Evolutionary conservation across 2,888 invertebrate genomes (phyloP).

Genomic region (Euplexia lucipara): DNA sequence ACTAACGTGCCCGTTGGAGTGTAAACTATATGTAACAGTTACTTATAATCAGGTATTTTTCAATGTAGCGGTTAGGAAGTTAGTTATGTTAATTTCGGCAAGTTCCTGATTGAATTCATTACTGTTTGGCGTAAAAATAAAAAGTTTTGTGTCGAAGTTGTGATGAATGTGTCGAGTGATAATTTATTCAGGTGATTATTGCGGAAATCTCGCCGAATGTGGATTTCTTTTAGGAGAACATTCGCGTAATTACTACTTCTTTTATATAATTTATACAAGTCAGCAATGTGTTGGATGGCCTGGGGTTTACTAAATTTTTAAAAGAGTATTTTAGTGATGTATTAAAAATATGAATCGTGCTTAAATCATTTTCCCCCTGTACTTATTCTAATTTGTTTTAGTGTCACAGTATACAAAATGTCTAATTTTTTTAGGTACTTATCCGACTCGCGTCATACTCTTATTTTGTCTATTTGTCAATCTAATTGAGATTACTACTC

Average conservation of each 20-base stretch:
- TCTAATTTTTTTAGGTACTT: no score
- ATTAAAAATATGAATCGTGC: no score
- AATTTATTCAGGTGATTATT: background rate
- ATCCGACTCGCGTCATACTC: no score
- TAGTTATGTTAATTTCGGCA: constrained; percentile 30
- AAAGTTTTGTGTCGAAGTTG: background rate
- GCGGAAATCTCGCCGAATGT: constrained; percentile 1
- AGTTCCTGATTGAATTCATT: constrained; percentile 49
- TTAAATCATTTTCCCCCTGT: no score
- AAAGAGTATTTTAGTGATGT: no score
- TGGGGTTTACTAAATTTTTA: no score
- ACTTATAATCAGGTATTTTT: constrained; percentile 27
- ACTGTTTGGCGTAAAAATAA: constrained; percentile 12
- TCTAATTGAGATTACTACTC: no score
- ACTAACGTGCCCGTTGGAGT: constrained; percentile 43
- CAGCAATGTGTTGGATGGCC: no score
- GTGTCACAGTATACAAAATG: no score
- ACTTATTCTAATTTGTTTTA: no score
- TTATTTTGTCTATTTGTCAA: no score
- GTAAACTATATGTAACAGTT: constrained; percentile 45
- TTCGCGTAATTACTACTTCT: background rate
- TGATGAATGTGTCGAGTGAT: constrained; percentile 10
- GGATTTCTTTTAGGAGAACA: background rate
- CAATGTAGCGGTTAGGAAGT: constrained; percentile 37
- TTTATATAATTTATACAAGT: background rate